Percentiles rank a stretch among this genome's conserved stretches.
These are phyloP conservation scores for Ormyrus labotus DNA, from an alignment of 2,888 invertebrate genomes.

Conservation along the genomic window DNA sequence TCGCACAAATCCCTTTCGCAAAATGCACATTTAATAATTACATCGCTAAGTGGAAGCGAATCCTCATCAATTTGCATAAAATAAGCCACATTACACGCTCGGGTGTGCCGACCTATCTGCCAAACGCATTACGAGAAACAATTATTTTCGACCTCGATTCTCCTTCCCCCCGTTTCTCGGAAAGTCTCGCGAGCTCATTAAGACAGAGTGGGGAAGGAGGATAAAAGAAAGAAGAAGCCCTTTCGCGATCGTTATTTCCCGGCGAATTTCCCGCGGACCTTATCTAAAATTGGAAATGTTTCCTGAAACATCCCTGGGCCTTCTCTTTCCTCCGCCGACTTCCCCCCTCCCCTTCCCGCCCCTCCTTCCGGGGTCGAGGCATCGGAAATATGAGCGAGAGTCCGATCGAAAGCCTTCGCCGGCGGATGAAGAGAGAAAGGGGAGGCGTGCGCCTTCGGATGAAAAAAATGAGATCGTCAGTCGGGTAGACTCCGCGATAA, in stretches of 20 bases:
- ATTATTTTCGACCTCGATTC: constrained; percentile 20
- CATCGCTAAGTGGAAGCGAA: too few relatives aligned
- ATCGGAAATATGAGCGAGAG: constrained; percentile 33
- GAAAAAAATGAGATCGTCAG: constrained; percentile 25
- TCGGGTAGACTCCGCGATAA: constrained; percentile 36
- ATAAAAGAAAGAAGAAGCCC: constrained; percentile 29
- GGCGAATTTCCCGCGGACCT: constrained; percentile 45
- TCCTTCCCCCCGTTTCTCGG: neutral
- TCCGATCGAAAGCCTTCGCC: neutral
- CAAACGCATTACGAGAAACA: constrained; percentile 17
- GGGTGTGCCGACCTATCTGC: neutral
- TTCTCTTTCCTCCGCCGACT: neutral
- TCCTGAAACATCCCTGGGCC: constrained; percentile 26
- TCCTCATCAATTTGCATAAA: too few relatives aligned
- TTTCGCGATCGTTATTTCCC: constrained; percentile 46
- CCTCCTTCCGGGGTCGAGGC: neutral
- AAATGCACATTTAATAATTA: too few relatives aligned
- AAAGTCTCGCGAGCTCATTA: constrained; percentile 41
- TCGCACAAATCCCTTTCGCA: too few relatives aligned
- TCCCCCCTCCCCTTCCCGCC: neutral
- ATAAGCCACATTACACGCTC: too few relatives aligned
- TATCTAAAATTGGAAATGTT: constrained; percentile 57
- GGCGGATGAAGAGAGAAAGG: neutral
- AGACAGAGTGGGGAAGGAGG: neutral
- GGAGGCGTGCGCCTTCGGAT: neutral